Percentiles rank a stretch among this genome's conserved stretches.
Conservation (phyloP, 2,113 vertebrate genomes). For the Grammomys surdaster region DNA sequence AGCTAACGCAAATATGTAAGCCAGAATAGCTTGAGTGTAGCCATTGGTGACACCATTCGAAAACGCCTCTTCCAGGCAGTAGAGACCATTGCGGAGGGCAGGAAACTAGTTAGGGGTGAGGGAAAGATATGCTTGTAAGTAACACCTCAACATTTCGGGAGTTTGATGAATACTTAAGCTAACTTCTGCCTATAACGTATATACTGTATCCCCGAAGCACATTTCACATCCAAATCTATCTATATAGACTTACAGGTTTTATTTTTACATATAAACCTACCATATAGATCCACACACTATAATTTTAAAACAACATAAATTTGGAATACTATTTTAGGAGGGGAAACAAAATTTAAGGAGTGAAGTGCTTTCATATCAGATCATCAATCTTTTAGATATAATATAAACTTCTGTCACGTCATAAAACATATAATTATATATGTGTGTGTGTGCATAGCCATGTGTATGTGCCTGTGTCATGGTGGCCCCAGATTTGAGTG, state of each 20-base stretch:
- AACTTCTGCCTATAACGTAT: neutral
- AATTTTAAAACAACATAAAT: constrained; percentile 15
- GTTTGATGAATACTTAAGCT: neutral
- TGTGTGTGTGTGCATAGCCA: neutral
- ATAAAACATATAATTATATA: neutral
- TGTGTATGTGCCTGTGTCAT: neutral
- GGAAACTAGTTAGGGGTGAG: constrained; percentile 65
- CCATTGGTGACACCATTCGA: neutral
- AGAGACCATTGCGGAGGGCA: constrained; percentile 59
- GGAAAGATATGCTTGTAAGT: constrained; percentile 9
- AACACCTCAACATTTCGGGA: neutral
- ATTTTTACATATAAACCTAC: neutral
- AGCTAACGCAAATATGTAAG: constrained; percentile 73
- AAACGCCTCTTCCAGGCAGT: constrained; percentile 66
- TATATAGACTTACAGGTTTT: neutral
- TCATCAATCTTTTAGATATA: constrained; percentile 8
- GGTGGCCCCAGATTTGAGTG: too few species aligned
- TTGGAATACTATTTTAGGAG: neutral
- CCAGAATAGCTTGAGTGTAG: constrained; percentile 69
- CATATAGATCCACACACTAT: neutral
- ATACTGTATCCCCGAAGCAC: neutral
- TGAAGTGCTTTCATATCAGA: neutral
- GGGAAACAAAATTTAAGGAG: constrained; percentile 31
- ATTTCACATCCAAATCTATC: neutral
- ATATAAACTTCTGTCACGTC: neutral